Evolutionary conservation across 2,113 vertebrate species (phyloP).

Genomic region (Benthochromis sp.): DNA sequence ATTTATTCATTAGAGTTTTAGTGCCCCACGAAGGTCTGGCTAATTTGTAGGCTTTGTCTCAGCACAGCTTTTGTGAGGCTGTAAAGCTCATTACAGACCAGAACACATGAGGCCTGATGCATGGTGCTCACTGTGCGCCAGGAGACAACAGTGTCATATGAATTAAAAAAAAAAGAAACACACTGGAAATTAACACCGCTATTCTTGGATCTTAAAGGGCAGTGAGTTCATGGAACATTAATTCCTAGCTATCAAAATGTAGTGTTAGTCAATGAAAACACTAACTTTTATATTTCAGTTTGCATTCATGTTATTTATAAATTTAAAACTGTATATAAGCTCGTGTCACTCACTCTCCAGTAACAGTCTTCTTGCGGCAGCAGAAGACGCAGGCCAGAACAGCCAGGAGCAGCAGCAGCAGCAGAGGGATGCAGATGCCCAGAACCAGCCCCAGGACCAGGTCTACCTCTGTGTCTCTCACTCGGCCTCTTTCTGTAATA

Average conservation of each 20-base stretch:
- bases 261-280: background rate
- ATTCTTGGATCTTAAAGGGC: background rate
- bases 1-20: background rate
- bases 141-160: background rate
- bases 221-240: background rate
- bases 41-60: background rate
- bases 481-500: constrained; percentile 11
- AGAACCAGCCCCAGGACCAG: constrained; percentile 73
- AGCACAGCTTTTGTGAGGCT: background rate
- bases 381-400: constrained; percentile 68
- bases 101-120: background rate
- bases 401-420: constrained; percentile 68
- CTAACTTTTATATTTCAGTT: background rate
- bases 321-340: background rate
- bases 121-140: background rate
- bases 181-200: background rate
- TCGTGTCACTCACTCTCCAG: constrained; percentile 66
- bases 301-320: background rate
- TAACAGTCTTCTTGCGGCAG: constrained; percentile 62
- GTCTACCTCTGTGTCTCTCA: background rate
- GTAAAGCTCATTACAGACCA: background rate
- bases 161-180: background rate
- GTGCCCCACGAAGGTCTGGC: background rate
- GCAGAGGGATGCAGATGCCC: constrained; percentile 74
- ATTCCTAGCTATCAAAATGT: background rate